These are phyloP conservation scores for Heteropelma amictum DNA, from an alignment of 2,888 invertebrate species.

Conservation along the genomic window DNA sequence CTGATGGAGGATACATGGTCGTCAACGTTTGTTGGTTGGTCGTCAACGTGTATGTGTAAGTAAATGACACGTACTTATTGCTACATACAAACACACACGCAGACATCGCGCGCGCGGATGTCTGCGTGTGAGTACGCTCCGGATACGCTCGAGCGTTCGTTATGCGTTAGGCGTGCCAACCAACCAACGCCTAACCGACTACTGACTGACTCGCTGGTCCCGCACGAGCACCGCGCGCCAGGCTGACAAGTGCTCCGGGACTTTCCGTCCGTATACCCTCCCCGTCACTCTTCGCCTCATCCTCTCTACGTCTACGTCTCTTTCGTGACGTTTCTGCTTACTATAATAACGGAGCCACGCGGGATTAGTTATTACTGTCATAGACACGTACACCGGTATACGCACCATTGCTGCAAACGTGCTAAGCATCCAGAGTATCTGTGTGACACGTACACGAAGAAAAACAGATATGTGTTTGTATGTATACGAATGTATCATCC, in stretches of 20 bases:
- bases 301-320: constrained; percentile 16
- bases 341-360: constrained; percentile 50
- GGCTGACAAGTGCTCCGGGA: constrained; percentile 62
- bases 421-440: not conserved
- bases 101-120: not conserved
- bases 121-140: constrained; percentile 23
- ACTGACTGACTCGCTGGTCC: constrained; percentile 37
- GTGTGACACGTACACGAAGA: not conserved
- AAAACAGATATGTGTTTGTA: too few relatives aligned
- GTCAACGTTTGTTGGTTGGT: constrained; percentile 13
- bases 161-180: constrained; percentile 65
- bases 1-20: constrained; percentile 12
- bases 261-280: constrained; percentile 8
- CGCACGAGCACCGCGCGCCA: constrained; percentile 46
- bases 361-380: constrained; percentile 66
- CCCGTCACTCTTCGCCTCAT: not conserved
- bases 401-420: constrained; percentile 14
- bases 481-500: not conserved
- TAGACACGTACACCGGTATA: constrained; percentile 60
- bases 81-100: not conserved
- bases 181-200: constrained; percentile 55
- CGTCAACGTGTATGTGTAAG: not conserved
- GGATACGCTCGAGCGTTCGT: constrained; percentile 46
- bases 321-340: constrained; percentile 36
- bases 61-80: not conserved